Conservation (phyloP, 2,888 invertebrate species). For the Melitaea athalia region DNA sequence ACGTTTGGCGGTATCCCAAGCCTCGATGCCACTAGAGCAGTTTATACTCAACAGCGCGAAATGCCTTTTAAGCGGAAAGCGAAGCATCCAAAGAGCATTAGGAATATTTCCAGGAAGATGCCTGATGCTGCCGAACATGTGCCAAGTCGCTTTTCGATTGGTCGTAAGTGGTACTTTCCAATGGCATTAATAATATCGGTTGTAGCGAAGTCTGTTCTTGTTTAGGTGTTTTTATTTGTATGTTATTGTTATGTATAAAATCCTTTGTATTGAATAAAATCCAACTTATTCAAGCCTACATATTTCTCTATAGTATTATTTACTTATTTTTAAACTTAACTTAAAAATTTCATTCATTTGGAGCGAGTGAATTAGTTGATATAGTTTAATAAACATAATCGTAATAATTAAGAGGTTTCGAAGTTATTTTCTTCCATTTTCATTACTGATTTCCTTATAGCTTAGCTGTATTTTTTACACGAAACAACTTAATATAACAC, state of each 20-base stretch:
- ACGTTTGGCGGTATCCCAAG: slow-evolving; percentile 31
- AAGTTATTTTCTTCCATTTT: no score
- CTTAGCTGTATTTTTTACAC: no score
- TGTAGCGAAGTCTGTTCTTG: background rate
- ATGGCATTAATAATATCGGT: slow-evolving; percentile 17
- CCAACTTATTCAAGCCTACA: no score
- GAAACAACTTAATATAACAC: no score
- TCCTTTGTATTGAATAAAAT: no score
- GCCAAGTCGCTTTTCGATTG: slow-evolving; percentile 36
- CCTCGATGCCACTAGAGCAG: slow-evolving; percentile 16
- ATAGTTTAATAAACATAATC: no score
- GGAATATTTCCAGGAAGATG: slow-evolving; percentile 31
- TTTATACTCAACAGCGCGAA: slow-evolving; percentile 27
- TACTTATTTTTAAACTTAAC: no score
- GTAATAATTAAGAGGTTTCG: no score
- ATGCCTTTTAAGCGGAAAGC: slow-evolving; percentile 28
- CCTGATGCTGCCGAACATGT: slow-evolving; percentile 23
- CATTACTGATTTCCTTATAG: no score
- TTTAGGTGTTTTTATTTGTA: background rate
- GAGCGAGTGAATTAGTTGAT: no score
- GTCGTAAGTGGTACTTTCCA: slow-evolving; percentile 17
- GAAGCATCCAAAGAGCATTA: slow-evolving; percentile 27
- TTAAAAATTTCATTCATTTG: no score
- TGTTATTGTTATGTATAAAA: background rate
- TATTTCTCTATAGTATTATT: no score